These are phyloP conservation scores for Bovichtus variegatus DNA, from an alignment of 2,797 vertebrate species.

Conservation along the genomic window DNA sequence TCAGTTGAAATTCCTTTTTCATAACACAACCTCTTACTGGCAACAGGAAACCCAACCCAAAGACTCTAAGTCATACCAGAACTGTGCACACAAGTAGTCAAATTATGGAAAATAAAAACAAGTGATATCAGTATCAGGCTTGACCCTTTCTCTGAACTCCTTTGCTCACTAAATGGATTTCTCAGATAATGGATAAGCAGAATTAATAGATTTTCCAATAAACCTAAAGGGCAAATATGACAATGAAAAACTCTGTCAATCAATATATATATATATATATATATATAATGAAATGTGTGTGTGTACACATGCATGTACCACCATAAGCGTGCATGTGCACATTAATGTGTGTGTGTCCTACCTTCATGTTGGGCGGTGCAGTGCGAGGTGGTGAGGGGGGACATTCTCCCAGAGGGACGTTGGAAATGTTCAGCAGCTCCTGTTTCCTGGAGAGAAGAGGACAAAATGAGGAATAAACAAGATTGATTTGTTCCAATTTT, in stretches of 20 bases:
- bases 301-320: not conserved
- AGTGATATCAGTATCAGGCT: not conserved
- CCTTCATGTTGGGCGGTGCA: conserved; percentile 95
- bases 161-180: conserved; percentile 29
- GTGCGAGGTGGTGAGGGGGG: conserved; percentile 94
- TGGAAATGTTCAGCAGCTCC: conserved; percentile 92
- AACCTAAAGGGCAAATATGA: conserved; percentile 3
- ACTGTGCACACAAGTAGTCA: not conserved
- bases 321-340: not conserved
- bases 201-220: conserved; percentile 38
- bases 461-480: conserved; percentile 2
- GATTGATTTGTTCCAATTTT: conserved; percentile 6
- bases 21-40: not conserved
- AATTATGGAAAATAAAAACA: conserved; percentile 5
- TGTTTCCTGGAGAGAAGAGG: conserved; percentile 89
- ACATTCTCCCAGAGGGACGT: conserved; percentile 89
- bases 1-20: conserved; percentile 9
- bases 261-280: conserved; percentile 10
- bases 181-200: conserved; percentile 12
- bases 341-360: conserved; percentile 65
- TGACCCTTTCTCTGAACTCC: conserved; percentile 19
- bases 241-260: conserved; percentile 31
- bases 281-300: too few relatives aligned
- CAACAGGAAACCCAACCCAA: not conserved
- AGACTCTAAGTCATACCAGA: not conserved